Conservation (phyloP, 2,113 vertebrate species). For the Pomatostomus ruficeps region DNA sequence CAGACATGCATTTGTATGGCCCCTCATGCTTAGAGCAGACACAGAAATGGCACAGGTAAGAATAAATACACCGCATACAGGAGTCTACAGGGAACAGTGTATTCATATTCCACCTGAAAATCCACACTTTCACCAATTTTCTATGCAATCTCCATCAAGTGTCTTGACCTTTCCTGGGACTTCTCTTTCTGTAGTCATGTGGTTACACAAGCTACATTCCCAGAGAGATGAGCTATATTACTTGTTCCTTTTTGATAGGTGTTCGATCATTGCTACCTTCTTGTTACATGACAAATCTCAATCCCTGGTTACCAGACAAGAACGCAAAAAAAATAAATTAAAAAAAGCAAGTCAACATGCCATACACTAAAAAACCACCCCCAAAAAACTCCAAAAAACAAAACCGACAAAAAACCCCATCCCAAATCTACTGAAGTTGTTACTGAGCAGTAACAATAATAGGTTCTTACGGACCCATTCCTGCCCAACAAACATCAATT, state of each 20-base stretch:
- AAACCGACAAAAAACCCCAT: neutral
- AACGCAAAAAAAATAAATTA: neutral
- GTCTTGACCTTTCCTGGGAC: neutral
- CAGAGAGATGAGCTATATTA: neutral
- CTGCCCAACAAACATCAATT: neutral
- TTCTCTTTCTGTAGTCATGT: neutral
- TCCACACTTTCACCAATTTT: neutral
- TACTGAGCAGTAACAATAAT: neutral
- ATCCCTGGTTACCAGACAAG: neutral
- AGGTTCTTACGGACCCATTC: neutral
- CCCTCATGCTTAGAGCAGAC: neutral
- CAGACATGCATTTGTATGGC: neutral
- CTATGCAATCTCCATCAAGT: neutral
- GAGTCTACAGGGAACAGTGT: neutral
- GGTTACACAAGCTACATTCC: neutral
- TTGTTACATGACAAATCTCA: neutral
- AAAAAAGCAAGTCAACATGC: neutral
- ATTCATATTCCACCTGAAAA: neutral
- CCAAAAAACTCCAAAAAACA: neutral
- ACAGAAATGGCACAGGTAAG: neutral
- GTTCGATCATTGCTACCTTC: neutral
- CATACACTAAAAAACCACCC: neutral
- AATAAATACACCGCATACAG: neutral
- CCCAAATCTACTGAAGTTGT: neutral
- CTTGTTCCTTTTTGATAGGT: neutral